These are phyloP conservation scores for Delichon dasypus DNA, from an alignment of 2,797 vertebrate genomes.

Conservation along the genomic window DNA sequence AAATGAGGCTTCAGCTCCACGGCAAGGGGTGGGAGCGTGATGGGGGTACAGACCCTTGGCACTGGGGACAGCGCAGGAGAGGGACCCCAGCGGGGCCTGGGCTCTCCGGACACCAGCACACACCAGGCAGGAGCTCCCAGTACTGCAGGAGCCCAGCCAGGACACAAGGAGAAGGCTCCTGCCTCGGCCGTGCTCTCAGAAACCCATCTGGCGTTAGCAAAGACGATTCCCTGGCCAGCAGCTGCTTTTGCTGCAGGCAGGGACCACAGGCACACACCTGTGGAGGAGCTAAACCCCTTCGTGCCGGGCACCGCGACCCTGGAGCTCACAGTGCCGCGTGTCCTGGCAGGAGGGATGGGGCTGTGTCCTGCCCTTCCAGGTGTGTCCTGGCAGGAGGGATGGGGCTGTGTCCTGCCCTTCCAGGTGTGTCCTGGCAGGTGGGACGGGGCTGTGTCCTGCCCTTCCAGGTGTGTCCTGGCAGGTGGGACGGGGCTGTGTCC, in stretches of 20 bases:
- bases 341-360: not conserved
- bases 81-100: not conserved
- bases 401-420: no score
- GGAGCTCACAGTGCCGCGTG: fast-evolving
- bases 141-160: not conserved
- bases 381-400: no score
- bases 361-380: no score
- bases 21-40: not conserved
- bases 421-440: no score
- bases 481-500: no score
- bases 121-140: not conserved
- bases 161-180: not conserved
- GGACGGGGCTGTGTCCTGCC: no score
- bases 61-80: fast-evolving
- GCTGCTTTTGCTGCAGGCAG: not conserved
- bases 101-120: not conserved
- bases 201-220: fast-evolving
- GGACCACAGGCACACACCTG: fast-evolving
- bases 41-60: fast-evolving
- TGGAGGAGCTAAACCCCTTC: not conserved
- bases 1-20: not conserved
- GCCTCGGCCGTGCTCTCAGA: fast-evolving
- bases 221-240: not conserved
- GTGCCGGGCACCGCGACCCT: fast-evolving
- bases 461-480: no score